Evolutionary conservation across 1,140 invertebrate genomes (phyloP), one percentile per base, ranked within the genome.

Genomic region (Leptinotarsa defecta): DNA sequence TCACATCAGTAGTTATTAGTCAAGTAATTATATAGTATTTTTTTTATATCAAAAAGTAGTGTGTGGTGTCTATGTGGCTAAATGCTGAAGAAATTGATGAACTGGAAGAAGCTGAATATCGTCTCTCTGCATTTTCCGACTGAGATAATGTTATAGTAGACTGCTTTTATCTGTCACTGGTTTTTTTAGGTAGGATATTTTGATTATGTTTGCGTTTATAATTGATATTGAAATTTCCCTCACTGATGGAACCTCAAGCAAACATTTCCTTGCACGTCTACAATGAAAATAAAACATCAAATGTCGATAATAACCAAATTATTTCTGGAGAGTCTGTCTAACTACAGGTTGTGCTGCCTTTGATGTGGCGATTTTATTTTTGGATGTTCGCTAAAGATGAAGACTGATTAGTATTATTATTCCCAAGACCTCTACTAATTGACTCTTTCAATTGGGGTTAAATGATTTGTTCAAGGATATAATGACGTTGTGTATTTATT

Each of bases 401-500:
- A 19, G 52, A 57, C 15, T 57, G n/a, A 57, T 17, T 57, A 57
- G n/a, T 57, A 57, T 1, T 19, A 57, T 57, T 43, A 43, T 43
- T 43, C 52, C 52, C 52, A 57, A 57, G n/a, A 57, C 52, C n/a
- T 15, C 52, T 4, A 34, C 20, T 34, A 73, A 73, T 73, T 73
- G 71, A 73, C 71, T 64, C 48, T 62, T 73, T 73, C 13, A 73
- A 73, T 73, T 73, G 71, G 27, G 71, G 71, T 73, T 73, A 73
- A 73, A 48, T 65, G 63, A 73, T 73, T 65, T 65, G 71, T 62
- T 71, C 69, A 71, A 71, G 69, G 69, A 48, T 57, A 57, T 13
- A 22, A 65, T 65, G 34, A 43, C 34, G 8, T 43, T 43, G 34
- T 43, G 8, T 43, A 43, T 43, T 43, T 43, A 43, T 43, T 43